Percentiles rank a stretch among this genome's conserved stretches.
phyloP scores from a whole-genome alignment of 2,113 vertebrate genomes.

The Rhizomys pruinosus region DNA sequence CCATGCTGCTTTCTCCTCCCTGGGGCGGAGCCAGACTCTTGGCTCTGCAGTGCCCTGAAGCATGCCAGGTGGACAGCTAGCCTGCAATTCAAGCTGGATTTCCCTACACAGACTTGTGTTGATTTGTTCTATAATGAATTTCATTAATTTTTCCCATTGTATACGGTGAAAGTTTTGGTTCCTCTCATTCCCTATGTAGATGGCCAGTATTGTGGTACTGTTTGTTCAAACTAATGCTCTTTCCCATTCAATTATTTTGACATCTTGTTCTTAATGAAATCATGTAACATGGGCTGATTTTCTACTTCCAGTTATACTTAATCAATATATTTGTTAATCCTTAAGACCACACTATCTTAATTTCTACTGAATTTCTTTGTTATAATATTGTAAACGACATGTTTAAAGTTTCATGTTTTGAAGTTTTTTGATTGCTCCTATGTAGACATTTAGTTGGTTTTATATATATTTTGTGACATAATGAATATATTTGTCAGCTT shows the following conservation, averaged over 20 bases:
- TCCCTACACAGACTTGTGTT: background rate
- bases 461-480: background rate
- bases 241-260: constrained; percentile 3
- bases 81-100: too few species aligned
- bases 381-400: background rate
- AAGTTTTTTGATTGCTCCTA: background rate
- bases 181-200: too few species aligned
- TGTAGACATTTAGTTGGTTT: background rate
- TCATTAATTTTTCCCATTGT: background rate
- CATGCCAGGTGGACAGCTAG: too few species aligned
- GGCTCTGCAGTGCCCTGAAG: too few species aligned
- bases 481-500: background rate
- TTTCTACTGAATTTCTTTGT: background rate
- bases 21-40: too few species aligned
- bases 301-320: background rate
- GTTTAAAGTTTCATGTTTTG: background rate
- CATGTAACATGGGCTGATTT: background rate
- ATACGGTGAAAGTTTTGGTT: background rate
- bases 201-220: background rate
- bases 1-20: too few species aligned
- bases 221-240: constrained; percentile 27
- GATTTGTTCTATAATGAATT: background rate
- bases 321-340: background rate
- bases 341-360: background rate
- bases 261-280: background rate